These are phyloP conservation scores for Reinhardtius hippoglossoides DNA, from an alignment of 2,113 vertebrate genomes.

Conservation along the genomic window DNA sequence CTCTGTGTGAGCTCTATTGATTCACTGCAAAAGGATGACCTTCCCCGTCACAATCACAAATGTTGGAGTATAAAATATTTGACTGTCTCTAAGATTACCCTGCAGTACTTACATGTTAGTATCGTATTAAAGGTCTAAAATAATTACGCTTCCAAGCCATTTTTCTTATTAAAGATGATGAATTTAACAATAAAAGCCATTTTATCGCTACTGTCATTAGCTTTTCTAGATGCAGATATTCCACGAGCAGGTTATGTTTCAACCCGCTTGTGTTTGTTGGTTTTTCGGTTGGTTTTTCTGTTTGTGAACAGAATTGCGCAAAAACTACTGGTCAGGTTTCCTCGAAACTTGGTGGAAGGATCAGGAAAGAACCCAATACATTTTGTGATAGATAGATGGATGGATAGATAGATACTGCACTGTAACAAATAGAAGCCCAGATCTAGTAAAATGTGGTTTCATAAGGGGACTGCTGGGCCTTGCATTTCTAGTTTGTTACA, in stretches of 20 bases:
- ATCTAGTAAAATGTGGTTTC: too few relatives aligned
- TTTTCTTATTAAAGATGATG: background rate
- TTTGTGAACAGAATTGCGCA: background rate
- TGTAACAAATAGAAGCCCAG: too few relatives aligned
- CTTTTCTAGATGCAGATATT: background rate
- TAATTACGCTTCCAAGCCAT: background rate
- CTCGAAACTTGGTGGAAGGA: too few relatives aligned
- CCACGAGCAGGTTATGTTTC: background rate
- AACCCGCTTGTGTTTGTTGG: background rate
- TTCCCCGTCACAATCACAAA: slow-evolving; percentile 12
- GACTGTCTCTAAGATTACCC: background rate
- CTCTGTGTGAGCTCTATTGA: slow-evolving; percentile 29
- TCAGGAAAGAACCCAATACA: too few relatives aligned
- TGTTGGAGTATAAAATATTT: slow-evolving; percentile 20
- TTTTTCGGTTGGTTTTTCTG: too few relatives aligned
- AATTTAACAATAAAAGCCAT: background rate
- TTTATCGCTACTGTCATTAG: background rate
- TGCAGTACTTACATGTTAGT: slow-evolving; percentile 3
- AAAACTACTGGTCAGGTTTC: too few relatives aligned
- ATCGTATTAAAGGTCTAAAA: slow-evolving; percentile 22
- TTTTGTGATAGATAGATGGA: too few relatives aligned
- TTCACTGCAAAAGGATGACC: slow-evolving; percentile 32
- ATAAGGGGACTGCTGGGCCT: too few relatives aligned
- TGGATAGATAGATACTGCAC: too few relatives aligned
- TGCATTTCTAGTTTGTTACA: too few relatives aligned